Evolutionary conservation across 2,113 vertebrate species (phyloP), one percentile per base, ranked within the genome.

Genomic region (Neodontobutis hainanensis): DNA sequence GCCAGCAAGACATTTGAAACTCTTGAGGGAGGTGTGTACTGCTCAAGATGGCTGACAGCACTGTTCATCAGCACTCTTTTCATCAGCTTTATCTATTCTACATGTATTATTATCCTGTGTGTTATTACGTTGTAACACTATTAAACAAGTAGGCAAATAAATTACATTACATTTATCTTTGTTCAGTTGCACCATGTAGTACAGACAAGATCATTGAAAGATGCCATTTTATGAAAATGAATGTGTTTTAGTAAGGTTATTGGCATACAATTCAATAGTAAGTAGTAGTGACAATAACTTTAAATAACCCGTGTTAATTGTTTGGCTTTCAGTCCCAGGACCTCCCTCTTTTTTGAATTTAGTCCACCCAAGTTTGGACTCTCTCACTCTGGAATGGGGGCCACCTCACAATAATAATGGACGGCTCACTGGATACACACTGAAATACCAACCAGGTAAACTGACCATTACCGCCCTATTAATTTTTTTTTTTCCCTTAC

Each of bases 361-460:
- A 65, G 59, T 80, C 50, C 92, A 95, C 65, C 92, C 87, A 15
- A 92, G 92, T 6, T 7, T 96, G 86, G 94, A 98, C 79, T 94
- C 94, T 35, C 84, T 99, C 75, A 95, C 94, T 56, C 84, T 99
- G 86, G 91, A 95, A 81, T 99, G 97, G 97, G 93, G 93, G 6
- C 94, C 93, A 14, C 97, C 97, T 11, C 44, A 81, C 11, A 92
- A 90, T 61, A 94, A 91, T 40, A 97, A 98, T 78, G 97, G 97
- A 16, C 83, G 94, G 73, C 92, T 99, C 35, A 92, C 85, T 16
- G 94, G 95, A 27, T 99, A 97, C 83, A 94, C 87, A 32, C 88
- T 99, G 70, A 95, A 91, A 87, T 99, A 95, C 81, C 96, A 98
- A 67, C 94, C 95, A 88, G 95, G 97, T 98, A 90, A 92, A 92